Conservation (phyloP, 2,113 vertebrate genomes). For the Merops nubicus region DNA sequence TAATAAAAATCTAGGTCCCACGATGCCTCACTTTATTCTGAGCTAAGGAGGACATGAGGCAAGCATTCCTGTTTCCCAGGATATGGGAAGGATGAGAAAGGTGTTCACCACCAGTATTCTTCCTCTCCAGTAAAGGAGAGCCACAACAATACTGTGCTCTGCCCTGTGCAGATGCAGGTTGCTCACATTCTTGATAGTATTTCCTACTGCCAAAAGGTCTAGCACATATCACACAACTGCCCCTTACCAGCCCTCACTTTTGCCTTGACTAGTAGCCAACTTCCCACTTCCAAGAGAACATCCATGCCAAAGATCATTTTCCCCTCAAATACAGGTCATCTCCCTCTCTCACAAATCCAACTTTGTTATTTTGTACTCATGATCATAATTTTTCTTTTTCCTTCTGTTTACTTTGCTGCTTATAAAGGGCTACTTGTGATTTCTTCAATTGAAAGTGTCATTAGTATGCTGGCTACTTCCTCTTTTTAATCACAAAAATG, state of each 20-base stretch:
- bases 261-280: not conserved
- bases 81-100: not conserved
- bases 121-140: not conserved
- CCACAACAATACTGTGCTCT: not conserved
- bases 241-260: not conserved
- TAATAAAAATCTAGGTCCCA: not conserved
- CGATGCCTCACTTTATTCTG: not conserved
- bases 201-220: not conserved
- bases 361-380: not conserved
- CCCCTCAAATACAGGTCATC: not conserved
- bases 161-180: not conserved
- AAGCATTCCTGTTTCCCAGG: not conserved
- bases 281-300: not conserved
- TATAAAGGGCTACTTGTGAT: not conserved
- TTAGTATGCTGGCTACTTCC: not conserved
- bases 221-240: not conserved
- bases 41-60: not conserved
- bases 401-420: not conserved
- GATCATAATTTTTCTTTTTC: not conserved
- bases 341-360: not conserved
- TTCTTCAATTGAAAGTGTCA: not conserved
- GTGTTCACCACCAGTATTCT: not conserved
- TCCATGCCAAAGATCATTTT: not conserved
- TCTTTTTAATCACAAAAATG: conserved; percentile 15
- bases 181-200: not conserved